These are phyloP conservation scores for Otus sunia DNA, from an alignment of 2,113 vertebrate genomes.

Conservation along the genomic window DNA sequence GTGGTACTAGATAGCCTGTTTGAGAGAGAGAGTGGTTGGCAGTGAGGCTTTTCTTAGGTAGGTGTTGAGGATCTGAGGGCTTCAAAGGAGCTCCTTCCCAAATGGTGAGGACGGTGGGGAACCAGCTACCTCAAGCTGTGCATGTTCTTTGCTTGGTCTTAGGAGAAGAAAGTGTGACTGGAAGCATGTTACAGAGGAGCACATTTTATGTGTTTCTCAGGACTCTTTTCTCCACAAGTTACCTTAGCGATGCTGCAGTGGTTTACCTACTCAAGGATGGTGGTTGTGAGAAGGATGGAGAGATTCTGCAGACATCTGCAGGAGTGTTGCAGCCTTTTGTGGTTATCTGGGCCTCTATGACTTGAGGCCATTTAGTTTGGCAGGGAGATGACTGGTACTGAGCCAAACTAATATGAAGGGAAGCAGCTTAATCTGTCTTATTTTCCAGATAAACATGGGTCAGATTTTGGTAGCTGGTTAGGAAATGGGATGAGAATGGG, in stretches of 20 bases:
- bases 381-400: neutral
- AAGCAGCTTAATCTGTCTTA: neutral
- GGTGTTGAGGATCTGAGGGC: neutral
- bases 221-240: neutral
- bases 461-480: neutral
- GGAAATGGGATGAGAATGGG: neutral
- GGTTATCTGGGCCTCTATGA: neutral
- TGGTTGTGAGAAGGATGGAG: neutral
- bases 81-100: neutral
- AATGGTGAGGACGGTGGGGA: neutral
- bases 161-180: neutral
- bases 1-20: neutral
- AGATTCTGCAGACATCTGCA: neutral
- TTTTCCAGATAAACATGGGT: neutral
- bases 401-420: conserved; percentile 5
- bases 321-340: neutral
- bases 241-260: neutral
- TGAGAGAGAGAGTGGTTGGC: neutral
- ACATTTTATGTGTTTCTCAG: neutral
- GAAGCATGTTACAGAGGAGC: neutral
- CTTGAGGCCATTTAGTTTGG: neutral
- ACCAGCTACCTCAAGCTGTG: neutral
- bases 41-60: neutral
- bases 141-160: neutral
- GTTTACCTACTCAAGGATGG: neutral